Evolutionary conservation across 2,113 vertebrate genomes (phyloP), one percentile per base, ranked within the genome.

Genomic region (Protomyctophum bolini): DNA sequence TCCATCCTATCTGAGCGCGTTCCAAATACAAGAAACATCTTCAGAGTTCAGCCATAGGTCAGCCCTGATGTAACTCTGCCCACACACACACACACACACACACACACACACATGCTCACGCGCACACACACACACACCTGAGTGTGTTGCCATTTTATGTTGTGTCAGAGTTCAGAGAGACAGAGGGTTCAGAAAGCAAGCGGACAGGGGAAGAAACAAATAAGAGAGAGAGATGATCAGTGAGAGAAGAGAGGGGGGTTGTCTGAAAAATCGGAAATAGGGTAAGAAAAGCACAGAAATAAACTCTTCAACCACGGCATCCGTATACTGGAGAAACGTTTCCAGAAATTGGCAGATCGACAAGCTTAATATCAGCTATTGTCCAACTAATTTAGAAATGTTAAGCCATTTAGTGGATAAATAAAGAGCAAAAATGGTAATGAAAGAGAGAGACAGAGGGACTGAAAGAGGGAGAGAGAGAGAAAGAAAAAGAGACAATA

Each of bases 41-140:
- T 70, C 63, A 70, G 75, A 50, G 79, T 86, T 83, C 85, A 84
- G 63, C 66, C 58, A 57, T 59, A 76, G 85, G 84, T 86, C 72
- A 81, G 65, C 56, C 56, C 65, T 71, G 66, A 71, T 68, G 58
- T 68, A 81, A 77, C 68, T 69, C 57, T 54, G 29, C 55, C 58
- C 60, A 57, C 71, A 45, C 66, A 46, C 50, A 47, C 66, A 66
- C 56, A 69, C 66, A 12, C 68, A 60, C 56, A 66, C 61, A 64
- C 70, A 70, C 61, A 66, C 49, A 57, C 59, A 6, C 59, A 45
- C 59, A 5, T 29, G 12, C 59, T 1, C 59, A 61, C 59, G 12
- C 59, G 47, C 41, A 47, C 10, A 51, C 63, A 70, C 57, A 60
- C 75, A 71, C 64, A 68, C 70, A 68, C 72, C 50, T 68, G 68